phyloP scores from a whole-genome alignment of 2,113 vertebrate genomes.

The Procavia capensis region DNA sequence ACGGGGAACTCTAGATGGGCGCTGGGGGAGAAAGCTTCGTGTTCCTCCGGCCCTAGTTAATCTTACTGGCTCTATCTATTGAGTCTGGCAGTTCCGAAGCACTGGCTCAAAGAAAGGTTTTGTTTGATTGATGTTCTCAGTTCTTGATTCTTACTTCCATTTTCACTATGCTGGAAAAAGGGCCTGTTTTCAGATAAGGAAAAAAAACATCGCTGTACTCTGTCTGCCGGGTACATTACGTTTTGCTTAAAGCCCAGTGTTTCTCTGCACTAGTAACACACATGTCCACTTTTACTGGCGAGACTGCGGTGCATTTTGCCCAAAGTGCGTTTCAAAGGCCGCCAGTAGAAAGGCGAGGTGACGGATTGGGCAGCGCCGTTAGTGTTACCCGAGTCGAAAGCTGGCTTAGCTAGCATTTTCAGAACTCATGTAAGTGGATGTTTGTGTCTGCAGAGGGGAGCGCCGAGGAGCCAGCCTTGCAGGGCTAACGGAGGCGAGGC shows the following conservation, averaged over 20 bases:
- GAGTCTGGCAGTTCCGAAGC: neutral
- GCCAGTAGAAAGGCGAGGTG: conserved; percentile 48
- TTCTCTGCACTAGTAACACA: conserved; percentile 37
- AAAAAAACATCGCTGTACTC: neutral
- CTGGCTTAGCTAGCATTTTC: conserved; percentile 56
- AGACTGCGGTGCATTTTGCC: conserved; percentile 42
- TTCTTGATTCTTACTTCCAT: conserved; percentile 68
- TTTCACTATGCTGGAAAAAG: conserved; percentile 53
- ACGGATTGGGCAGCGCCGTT: conserved; percentile 41
- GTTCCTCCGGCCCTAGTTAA: neutral
- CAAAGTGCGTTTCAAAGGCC: neutral
- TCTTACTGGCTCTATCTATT: conserved; percentile 25
- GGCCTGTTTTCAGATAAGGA: conserved; percentile 59
- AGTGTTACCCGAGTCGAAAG: conserved; percentile 19
- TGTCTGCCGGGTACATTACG: conserved; percentile 48
- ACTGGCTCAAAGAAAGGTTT: conserved; percentile 48
- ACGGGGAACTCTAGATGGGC: neutral
- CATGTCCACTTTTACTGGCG: conserved; percentile 50
- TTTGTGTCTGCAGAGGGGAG: conserved; percentile 58
- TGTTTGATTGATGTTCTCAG: conserved; percentile 56
- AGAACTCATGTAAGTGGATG: conserved; percentile 47
- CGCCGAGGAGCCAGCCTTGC: conserved; percentile 14
- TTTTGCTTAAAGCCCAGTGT: conserved; percentile 53
- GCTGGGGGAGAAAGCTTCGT: neutral
- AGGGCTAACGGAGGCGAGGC: no score